phyloP scores from a whole-genome alignment of 1,140 invertebrate genomes.

The Caenorhabditis latens region DNA sequence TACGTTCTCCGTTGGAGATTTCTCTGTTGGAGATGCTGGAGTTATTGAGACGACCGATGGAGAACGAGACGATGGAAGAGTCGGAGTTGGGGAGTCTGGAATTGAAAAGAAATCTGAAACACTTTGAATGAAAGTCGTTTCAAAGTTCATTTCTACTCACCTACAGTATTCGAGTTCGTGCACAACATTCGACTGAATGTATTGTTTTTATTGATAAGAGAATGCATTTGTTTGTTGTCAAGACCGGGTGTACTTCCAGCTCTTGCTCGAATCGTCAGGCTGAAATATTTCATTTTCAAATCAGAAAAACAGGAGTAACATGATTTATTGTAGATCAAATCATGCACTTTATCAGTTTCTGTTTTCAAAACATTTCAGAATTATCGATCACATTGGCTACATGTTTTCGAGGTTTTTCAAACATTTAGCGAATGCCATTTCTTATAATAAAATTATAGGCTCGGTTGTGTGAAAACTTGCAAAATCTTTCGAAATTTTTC shows the following conservation, averaged over 20 bases:
- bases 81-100: constrained; percentile 5
- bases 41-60: constrained; percentile 22
- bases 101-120: neutral
- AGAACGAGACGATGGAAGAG: neutral
- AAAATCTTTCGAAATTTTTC: too few species aligned
- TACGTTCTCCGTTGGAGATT: neutral
- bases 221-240: constrained; percentile 16
- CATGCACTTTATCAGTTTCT: neutral
- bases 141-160: neutral
- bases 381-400: neutral
- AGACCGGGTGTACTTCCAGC: constrained; percentile 44
- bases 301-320: too few species aligned
- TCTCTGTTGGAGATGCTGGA: neutral
- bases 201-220: constrained; percentile 13
- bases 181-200: constrained; percentile 26
- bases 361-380: too few species aligned
- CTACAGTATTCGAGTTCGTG: constrained; percentile 7
- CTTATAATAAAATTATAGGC: neutral
- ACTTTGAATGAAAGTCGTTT: too few species aligned
- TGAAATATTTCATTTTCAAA: neutral
- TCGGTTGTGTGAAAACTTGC: neutral
- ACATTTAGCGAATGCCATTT: neutral
- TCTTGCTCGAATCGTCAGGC: constrained; percentile 5
- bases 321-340: neutral
- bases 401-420: neutral